A percentile compares a stretch with the other conserved stretches of the same genome.
Conservation (phyloP, 1,140 invertebrate species). For the Aphelinus atriplicis region DNA sequence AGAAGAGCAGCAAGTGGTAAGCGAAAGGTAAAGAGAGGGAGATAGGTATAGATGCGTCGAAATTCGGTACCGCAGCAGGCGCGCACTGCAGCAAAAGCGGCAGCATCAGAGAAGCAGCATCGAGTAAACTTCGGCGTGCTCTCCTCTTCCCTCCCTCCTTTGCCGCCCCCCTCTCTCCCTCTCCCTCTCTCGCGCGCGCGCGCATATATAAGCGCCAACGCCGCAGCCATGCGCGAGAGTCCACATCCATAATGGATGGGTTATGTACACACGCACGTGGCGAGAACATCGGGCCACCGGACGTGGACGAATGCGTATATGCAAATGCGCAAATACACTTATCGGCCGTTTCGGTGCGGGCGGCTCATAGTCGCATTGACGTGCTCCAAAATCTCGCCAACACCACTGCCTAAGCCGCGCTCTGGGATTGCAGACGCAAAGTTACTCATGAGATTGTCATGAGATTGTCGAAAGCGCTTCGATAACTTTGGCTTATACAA, state of each 20-base stretch:
- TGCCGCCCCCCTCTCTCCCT: not conserved
- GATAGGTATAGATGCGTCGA: not conserved
- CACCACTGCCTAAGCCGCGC: too few species aligned
- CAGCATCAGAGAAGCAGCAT: not conserved
- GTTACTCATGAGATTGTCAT: not conserved
- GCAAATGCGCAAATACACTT: conserved; percentile 47
- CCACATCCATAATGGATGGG: conserved; percentile 44
- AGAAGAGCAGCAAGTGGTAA: not conserved
- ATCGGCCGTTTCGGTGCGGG: conserved; percentile 45
- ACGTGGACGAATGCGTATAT: conserved; percentile 40
- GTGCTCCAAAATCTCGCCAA: too few species aligned
- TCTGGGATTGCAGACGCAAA: too few species aligned
- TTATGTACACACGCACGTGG: not conserved
- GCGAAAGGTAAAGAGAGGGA: not conserved
- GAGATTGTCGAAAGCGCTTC: too few species aligned
- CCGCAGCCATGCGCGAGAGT: conserved; percentile 17
- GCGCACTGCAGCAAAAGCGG: conserved; percentile 35
- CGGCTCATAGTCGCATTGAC: not conserved
- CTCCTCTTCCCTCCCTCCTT: too few species aligned
- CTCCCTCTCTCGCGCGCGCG: not conserved
- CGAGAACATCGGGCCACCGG: conserved; percentile 16
- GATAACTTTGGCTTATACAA: too few species aligned
- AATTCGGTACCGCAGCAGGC: conserved; percentile 16
- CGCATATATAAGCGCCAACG: not conserved
- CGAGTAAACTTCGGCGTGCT: conserved; percentile 38